Base-by-base conservation (phyloP, 2,797 vertebrate species). In the Phylloscopus collybita region DNA sequence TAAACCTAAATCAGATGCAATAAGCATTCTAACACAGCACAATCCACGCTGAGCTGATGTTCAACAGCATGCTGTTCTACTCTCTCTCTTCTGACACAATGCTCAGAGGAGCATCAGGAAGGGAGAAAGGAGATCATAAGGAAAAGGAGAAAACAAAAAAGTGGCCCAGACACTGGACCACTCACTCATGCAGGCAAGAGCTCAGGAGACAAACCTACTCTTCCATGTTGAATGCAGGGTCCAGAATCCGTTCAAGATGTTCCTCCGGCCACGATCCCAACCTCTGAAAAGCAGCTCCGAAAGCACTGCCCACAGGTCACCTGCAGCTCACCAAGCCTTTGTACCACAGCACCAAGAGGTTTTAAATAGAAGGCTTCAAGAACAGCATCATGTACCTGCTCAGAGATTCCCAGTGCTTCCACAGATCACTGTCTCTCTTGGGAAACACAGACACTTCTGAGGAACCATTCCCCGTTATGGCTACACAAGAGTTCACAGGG, bases 211-310 rank as follows among this genome's bases (percentile, higher is more conserved):
- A 75, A 83, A 90, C 5, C 26, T 67, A 8, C 16, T 60, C n/a
- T 32, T 69, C 50, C 23, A 0, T 1, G 16, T 6, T 38, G 72
- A 89, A 13, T 3, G 7, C 0, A 1, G 40, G 47, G 26, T 45
- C 27, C n/a, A 53, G 72, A 82, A 74, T 56, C 26, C 2, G 1
- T 9, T 73, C 25, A 42, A 45, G 76, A 40, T 66, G 29, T 32
- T 70, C 16, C 61, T 76, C 13, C 21, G 49, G 62, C 23, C 56
- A 30, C 1, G 0, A 76, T 9, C 73, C 78, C 49, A 60, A 10
- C 6, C 42, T 71, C 51, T 13, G 20, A 66, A 70, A 85, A 69
- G 44, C 53, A 67, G 40, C 13, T 74, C 42, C 23, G 11, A 59
- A 80, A 86, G 72, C 49, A 49, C 44, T 49, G 60, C 61, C 64